A percentile compares a stretch with the other conserved stretches of the same genome.
Conservation (phyloP, 2,797 vertebrate genomes). For the Notoglanidium macrostoma region DNA sequence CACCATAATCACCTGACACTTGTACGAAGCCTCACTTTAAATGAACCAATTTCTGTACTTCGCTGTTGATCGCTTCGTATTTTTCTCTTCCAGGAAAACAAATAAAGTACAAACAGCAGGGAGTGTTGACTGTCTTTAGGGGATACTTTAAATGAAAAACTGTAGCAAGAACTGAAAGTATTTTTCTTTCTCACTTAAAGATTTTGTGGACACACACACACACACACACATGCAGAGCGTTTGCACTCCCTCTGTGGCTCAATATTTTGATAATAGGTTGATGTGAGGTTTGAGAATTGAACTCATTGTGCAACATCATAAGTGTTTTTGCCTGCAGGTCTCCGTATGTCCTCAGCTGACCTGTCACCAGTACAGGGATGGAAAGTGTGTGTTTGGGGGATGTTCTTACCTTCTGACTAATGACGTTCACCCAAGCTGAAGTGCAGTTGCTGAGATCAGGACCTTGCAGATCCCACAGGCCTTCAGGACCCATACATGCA, state of each 20-base stretch:
- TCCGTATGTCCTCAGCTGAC: neutral
- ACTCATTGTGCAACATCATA: neutral
- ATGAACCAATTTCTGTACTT: conserved; percentile 8
- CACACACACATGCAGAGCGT: neutral
- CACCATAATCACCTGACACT: conserved; percentile 39
- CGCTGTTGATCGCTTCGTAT: neutral
- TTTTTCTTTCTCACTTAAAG: conserved; percentile 25
- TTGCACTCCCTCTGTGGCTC: neutral
- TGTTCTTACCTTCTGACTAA: conserved; percentile 89
- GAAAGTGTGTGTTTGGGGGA: conserved; percentile 8
- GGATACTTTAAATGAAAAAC: conserved; percentile 34
- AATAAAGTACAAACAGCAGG: conserved; percentile 21
- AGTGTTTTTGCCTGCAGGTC: neutral
- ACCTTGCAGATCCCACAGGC: conserved; percentile 91
- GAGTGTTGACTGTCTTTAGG: conserved; percentile 26
- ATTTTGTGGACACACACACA: neutral
- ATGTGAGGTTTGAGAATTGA: neutral
- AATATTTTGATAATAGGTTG: neutral
- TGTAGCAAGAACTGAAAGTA: conserved; percentile 16
- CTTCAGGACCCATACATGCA: conserved; percentile 84
- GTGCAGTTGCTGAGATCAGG: conserved; percentile 97
- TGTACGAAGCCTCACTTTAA: conserved; percentile 1
- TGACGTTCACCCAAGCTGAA: conserved; percentile 95
- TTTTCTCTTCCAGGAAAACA: conserved; percentile 29
- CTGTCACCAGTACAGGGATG: neutral